Conservation (phyloP, 2,888 invertebrate species). For the Amaurobius ferox region DNA sequence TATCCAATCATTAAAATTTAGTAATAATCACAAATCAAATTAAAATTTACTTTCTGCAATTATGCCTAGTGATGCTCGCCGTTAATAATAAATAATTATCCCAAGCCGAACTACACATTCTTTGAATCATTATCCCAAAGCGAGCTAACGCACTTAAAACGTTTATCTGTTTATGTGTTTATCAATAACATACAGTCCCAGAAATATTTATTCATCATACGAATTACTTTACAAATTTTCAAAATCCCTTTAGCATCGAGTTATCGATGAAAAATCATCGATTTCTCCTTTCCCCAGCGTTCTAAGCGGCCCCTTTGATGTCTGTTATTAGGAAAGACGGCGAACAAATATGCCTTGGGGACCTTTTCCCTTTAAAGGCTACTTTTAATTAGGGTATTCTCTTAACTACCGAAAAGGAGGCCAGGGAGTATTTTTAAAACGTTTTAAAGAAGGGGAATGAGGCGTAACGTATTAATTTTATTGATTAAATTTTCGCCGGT, state of each 20-base stretch:
- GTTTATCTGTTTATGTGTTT: too few species aligned
- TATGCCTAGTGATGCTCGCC: too few species aligned
- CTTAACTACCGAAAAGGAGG: constrained; percentile 17
- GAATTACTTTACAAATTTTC: too few species aligned
- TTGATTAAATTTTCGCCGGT: constrained; percentile 13
- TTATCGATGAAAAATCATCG: background rate
- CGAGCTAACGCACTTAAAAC: too few species aligned
- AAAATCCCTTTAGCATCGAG: background rate
- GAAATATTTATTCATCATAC: too few species aligned
- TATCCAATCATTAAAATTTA: too few species aligned
- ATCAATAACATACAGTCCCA: too few species aligned
- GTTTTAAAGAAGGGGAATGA: background rate
- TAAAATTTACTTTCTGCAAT: too few species aligned
- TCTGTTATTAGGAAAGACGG: constrained; percentile 21
- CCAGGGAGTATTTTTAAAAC: constrained; percentile 15
- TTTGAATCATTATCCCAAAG: too few species aligned
- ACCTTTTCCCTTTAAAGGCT: constrained; percentile 18
- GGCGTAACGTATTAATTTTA: constrained; percentile 13
- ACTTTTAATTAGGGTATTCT: constrained; percentile 30
- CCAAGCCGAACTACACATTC: too few species aligned
- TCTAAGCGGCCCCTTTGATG: constrained; percentile 6
- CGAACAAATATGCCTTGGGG: constrained; percentile 31
- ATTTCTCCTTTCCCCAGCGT: background rate
- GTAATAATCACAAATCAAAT: too few species aligned
- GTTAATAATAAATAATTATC: too few species aligned